A percentile compares a stretch with the other conserved stretches of the same genome.
phyloP scores from a whole-genome alignment of 2,113 vertebrate genomes.

The Benitochromis conjunctus region DNA sequence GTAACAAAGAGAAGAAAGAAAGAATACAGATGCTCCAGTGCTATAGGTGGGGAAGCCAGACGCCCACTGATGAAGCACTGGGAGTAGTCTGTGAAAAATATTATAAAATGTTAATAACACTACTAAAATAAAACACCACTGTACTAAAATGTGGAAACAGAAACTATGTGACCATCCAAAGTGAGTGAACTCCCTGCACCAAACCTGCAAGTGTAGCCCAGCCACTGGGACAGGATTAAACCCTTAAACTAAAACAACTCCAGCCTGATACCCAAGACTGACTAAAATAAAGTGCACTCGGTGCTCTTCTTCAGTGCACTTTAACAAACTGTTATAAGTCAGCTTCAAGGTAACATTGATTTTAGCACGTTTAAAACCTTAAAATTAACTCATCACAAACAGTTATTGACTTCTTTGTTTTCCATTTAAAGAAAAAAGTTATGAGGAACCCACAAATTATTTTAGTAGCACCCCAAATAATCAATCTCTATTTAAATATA shows the following conservation, averaged over 20 bases:
- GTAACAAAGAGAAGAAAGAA: background rate
- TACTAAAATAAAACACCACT: background rate
- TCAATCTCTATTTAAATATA: background rate
- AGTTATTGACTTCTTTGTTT: background rate
- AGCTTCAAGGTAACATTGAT: accelerated
- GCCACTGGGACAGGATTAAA: background rate
- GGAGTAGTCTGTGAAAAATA: background rate
- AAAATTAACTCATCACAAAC: background rate
- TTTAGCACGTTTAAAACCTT: background rate
- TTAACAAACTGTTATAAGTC: background rate
- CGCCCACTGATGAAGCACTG: background rate
- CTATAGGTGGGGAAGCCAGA: background rate
- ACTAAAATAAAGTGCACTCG: background rate
- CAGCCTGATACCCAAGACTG: background rate
- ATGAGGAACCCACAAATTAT: background rate
- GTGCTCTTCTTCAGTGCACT: background rate
- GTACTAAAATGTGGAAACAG: background rate
- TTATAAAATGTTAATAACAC: background rate
- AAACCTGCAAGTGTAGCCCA: background rate
- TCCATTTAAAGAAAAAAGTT: background rate
- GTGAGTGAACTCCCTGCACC: background rate
- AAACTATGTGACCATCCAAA: background rate
- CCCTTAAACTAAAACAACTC: background rate
- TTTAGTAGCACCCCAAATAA: background rate
- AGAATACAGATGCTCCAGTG: background rate